These are phyloP conservation scores for Nasalis larvatus DNA, from an alignment of 2,113 vertebrate genomes.

Conservation along the genomic window DNA sequence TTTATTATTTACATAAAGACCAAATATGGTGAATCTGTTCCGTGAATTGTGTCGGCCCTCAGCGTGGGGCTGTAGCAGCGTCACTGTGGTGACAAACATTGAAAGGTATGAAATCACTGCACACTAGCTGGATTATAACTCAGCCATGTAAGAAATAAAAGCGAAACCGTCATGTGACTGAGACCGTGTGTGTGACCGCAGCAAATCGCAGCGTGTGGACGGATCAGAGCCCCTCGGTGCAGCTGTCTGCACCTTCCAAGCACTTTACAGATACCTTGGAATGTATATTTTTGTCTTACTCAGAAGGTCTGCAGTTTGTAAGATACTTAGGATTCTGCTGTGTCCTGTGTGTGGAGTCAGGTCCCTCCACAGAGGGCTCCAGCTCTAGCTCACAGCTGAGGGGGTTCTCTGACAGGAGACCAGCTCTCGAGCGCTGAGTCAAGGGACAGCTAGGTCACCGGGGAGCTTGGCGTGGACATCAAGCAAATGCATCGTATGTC, in stretches of 20 bases:
- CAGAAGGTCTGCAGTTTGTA: neutral
- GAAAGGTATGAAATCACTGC: constrained; percentile 78
- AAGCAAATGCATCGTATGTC: accelerated
- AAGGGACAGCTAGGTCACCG: too few relatives aligned
- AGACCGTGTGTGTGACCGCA: neutral
- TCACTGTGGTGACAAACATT: constrained; percentile 82
- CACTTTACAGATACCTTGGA: neutral
- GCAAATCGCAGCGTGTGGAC: neutral
- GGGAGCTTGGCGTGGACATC: neutral
- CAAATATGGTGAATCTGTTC: constrained; percentile 86
- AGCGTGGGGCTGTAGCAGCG: constrained; percentile 82
- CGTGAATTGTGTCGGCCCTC: constrained; percentile 83
- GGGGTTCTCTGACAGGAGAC: neutral
- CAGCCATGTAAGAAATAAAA: constrained; percentile 79
- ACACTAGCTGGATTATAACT: constrained; percentile 84
- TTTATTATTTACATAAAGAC: constrained; percentile 86
- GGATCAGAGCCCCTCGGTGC: neutral
- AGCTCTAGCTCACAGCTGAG: neutral
- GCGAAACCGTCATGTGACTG: neutral
- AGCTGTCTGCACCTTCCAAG: neutral
- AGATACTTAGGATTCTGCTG: neutral
- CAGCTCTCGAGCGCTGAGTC: neutral
- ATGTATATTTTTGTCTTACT: neutral
- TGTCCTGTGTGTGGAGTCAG: neutral
- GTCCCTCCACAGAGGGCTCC: neutral